Evolutionary conservation across 1,140 invertebrate species (phyloP), one percentile per base, ranked within the genome.

Genomic region (Drosophila ananassae): DNA sequence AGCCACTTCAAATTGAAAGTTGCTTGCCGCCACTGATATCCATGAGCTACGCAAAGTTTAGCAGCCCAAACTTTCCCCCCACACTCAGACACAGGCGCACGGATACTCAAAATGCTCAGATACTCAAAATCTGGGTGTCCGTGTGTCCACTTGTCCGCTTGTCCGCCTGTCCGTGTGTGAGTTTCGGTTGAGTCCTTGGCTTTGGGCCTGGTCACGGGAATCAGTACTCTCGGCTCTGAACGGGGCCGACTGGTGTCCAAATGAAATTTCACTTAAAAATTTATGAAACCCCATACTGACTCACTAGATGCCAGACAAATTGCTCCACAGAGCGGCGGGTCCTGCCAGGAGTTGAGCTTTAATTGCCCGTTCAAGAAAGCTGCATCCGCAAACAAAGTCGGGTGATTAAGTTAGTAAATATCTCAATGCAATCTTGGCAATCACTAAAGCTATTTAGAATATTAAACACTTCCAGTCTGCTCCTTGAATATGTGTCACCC

Each of bases 231-330:
- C 9, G 17, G 6, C 41, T 8, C 41, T 7, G 13, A 72, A 54
- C 52, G 25, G 25, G 25, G 24, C 2, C 24, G 13, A 46, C 44
- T 10, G 44, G n/a, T 22, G 28, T 30, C 48, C 72, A 79, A 84
- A 84, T 83, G 80, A 84, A 83, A 83, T 59, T 76, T 64, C 61
- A 59, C 61, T 78, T 78, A 85, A 82, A 85, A 87, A 85, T 85
- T 71, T 77, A 87, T 87, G 81, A 77, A 87, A 77, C 77, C 34
- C 74, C 69, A 81, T 75, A 73, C 72, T 73, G 81, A 68, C 57
- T 37, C 34, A 55, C 52, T 8, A 22, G 50, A 79, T 64, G 41
- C 41, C 71, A 66, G 68, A 57, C 61, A 72, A 85, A 63, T 63
- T 80, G 75, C 50, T 61, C 50, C 13, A 68, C 37, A 59, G 39